Base-by-base conservation (phyloP, 2,888 invertebrate species). In the Noctua comes region DNA sequence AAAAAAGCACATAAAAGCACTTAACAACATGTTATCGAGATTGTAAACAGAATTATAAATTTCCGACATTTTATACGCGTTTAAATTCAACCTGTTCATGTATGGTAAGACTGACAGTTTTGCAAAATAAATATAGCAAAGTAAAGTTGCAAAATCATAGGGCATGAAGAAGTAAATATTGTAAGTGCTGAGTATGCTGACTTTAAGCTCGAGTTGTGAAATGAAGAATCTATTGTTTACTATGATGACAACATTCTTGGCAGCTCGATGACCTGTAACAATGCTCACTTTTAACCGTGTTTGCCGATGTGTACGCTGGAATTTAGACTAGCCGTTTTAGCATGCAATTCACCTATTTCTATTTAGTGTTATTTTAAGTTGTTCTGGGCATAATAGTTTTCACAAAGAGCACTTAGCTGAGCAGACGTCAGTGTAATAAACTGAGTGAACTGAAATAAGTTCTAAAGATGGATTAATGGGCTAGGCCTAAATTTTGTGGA, bases 21-120 rank as follows among this genome's bases (percentile, higher is more conserved):
- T 85, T 91, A 92, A 93, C 93, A 88, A 91, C 90, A 87, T 90
- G 91, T 92, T 93, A 93, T 94, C 93, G 93, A 89, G 92, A 93
- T 91, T 91, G 94, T 93, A 93, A 94, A 92, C 92, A 89, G 82
- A 85, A 89, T 89, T 87, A 89, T 92, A 91, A 91, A 90, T 88
- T 89, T 88, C 82, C 80, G 77, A 82, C 83, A 77, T 80, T 76
- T 84, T 83, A 80, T 83, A 80, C 18, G 69, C 72, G 48, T 70
- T 75, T 68, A 80, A 57, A 73, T 83, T 72, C 65, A 73, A 72
- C 64, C 64, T 70, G 54, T 65, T 48, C 40, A 43, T 70, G 48
- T n/a, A 43, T 8, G 48, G 54, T 59, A n/a, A 40, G n/a, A 27
- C n/a, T 40, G 54, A 74, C 69, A 59, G 68, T 65, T 73, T 76